These are phyloP conservation scores for Oreochromis tanganicae DNA, from an alignment of 2,113 vertebrate species.

Conservation along the genomic window DNA sequence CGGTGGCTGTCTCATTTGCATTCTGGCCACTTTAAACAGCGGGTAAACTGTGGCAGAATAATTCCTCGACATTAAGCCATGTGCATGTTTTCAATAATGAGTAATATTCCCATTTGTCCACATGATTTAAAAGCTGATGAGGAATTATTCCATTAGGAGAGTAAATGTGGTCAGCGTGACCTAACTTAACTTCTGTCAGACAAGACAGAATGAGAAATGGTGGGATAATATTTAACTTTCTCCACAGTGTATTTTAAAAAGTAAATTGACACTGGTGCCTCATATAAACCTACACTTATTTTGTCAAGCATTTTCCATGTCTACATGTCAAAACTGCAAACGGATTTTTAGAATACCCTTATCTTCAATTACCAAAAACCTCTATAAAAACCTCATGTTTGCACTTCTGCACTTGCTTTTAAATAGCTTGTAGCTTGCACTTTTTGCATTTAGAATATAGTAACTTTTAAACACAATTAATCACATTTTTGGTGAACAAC, in stretches of 20 bases:
- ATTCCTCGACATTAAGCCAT: slow-evolving; percentile 12
- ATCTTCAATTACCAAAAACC: neutral
- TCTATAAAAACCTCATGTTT: neutral
- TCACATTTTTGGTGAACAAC: neutral
- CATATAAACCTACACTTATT: neutral
- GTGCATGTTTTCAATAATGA: slow-evolving; percentile 31
- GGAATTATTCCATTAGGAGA: slow-evolving; percentile 26
- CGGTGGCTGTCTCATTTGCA: slow-evolving; percentile 16
- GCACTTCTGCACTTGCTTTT: neutral
- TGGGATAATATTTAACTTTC: neutral
- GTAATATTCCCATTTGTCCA: slow-evolving; percentile 5
- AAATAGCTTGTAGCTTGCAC: neutral
- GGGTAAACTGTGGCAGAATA: slow-evolving; percentile 13
- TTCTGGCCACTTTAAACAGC: slow-evolving; percentile 29
- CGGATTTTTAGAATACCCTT: neutral
- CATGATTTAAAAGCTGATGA: slow-evolving; percentile 5
- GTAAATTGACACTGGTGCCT: neutral
- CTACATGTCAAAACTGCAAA: neutral
- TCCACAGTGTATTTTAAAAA: neutral
- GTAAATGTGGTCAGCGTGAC: neutral
- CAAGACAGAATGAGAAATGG: neutral
- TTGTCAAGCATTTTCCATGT: neutral
- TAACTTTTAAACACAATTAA: neutral
- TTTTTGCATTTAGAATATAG: neutral
- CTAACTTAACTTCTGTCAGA: neutral